A percentile compares a stretch with the other conserved stretches of the same genome.
phyloP scores from a whole-genome alignment of 2,888 invertebrate species.

The Lasioglossum leucozonium region DNA sequence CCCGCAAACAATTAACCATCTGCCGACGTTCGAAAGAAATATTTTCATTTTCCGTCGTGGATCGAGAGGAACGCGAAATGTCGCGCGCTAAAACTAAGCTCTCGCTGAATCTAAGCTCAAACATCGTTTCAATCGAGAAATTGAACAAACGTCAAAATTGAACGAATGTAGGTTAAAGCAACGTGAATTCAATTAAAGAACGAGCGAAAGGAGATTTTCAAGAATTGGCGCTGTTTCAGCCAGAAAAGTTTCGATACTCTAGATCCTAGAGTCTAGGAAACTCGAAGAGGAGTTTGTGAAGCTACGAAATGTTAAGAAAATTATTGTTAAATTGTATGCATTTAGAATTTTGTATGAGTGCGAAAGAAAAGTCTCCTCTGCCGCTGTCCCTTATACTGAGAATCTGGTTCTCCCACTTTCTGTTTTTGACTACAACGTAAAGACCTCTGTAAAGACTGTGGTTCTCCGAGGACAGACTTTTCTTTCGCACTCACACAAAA shows the following conservation, averaged over 20 bases:
- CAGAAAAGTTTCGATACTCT: not conserved
- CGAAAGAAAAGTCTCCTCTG: no score
- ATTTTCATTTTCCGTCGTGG: not conserved
- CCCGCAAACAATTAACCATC: conserved; percentile 10
- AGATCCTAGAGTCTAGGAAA: no score
- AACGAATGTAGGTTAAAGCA: not conserved
- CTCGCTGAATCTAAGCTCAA: not conserved
- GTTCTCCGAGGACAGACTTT: no score
- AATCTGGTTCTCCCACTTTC: no score
- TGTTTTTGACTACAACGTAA: no score
- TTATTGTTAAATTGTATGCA: no score
- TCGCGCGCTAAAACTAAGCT: not conserved
- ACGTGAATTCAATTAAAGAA: not conserved
- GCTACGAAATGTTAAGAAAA: not conserved
- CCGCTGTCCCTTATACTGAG: no score
- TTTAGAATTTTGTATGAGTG: no score
- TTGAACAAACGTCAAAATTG: not conserved
- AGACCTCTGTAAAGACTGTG: no score
- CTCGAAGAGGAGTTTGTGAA: not conserved
- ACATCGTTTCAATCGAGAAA: not conserved
- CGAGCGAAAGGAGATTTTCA: not conserved
- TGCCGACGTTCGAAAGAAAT: not conserved
- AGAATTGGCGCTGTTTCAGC: not conserved
- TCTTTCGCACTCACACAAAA: no score
- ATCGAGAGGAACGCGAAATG: not conserved